Evolutionary conservation across 2,888 invertebrate species (phyloP).

Genomic region (Hesperia comma): DNA sequence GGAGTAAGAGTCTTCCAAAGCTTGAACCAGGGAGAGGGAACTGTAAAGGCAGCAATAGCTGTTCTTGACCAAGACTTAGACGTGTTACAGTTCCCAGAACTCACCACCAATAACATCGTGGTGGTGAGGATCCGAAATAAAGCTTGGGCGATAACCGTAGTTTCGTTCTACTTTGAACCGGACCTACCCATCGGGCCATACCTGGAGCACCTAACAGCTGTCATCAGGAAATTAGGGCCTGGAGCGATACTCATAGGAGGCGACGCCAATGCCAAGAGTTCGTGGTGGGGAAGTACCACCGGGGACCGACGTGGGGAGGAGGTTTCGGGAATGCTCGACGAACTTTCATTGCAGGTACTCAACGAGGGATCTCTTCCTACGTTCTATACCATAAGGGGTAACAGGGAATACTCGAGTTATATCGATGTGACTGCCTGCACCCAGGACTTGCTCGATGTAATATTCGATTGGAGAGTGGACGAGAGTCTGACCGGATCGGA

Average conservation of each 20-base stretch:
- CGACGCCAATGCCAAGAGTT: not conserved
- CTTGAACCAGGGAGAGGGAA: not conserved
- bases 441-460: no score
- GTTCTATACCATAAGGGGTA: not conserved
- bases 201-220: not conserved
- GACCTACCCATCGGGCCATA: not conserved
- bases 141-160: not conserved
- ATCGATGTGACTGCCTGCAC: no score
- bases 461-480: no score
- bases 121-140: not conserved
- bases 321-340: not conserved
- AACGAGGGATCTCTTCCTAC: not conserved
- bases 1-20: constrained; percentile 28
- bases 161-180: not conserved
- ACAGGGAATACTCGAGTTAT: no score
- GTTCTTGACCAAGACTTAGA: constrained; percentile 14
- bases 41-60: constrained; percentile 26
- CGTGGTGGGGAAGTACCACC: not conserved
- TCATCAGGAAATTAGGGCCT: not conserved
- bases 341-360: not conserved
- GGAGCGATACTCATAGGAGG: not conserved
- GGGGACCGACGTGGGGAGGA: not conserved
- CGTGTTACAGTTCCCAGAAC: constrained; percentile 9
- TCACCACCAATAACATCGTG: no score
- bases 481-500: no score